A percentile compares a stretch with the other conserved stretches of the same genome.
Conservation (phyloP, 1,140 invertebrate species). For the Apolygus lucorum region DNA sequence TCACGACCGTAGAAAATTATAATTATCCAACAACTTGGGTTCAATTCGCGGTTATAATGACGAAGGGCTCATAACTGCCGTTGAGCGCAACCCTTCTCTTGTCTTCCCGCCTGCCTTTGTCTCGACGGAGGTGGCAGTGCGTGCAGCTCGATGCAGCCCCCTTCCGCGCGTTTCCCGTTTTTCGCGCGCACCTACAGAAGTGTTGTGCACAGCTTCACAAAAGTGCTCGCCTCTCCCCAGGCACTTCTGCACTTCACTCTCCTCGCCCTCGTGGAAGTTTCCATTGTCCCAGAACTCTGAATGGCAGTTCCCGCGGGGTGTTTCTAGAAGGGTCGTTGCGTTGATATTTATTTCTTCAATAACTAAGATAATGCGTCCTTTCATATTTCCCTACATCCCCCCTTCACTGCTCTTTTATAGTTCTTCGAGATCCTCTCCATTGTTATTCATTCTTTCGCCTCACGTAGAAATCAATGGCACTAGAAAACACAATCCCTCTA, state of each 20-base stretch:
- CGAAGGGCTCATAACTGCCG: too few species aligned
- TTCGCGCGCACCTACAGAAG: neutral
- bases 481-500: neutral
- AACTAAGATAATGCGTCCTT: neutral
- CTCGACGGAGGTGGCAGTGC: too few species aligned
- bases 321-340: neutral
- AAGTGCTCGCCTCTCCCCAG: neutral
- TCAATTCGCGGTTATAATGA: too few species aligned
- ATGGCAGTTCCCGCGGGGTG: too few species aligned
- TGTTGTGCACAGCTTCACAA: too few species aligned
- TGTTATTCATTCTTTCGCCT: neutral
- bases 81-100: too few species aligned
- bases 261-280: neutral
- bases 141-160: too few species aligned
- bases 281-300: neutral
- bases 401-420: neutral
- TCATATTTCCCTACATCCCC: neutral
- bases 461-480: neutral
- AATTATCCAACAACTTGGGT: too few species aligned
- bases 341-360: neutral
- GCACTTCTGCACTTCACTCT: neutral
- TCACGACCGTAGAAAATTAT: too few species aligned
- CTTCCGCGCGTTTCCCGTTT: neutral
- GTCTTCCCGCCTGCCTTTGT: too few species aligned
- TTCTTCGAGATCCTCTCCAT: neutral